Evolutionary conservation across 1,140 invertebrate species (phyloP).

Genomic region (Brevipalpus yothersi): DNA sequence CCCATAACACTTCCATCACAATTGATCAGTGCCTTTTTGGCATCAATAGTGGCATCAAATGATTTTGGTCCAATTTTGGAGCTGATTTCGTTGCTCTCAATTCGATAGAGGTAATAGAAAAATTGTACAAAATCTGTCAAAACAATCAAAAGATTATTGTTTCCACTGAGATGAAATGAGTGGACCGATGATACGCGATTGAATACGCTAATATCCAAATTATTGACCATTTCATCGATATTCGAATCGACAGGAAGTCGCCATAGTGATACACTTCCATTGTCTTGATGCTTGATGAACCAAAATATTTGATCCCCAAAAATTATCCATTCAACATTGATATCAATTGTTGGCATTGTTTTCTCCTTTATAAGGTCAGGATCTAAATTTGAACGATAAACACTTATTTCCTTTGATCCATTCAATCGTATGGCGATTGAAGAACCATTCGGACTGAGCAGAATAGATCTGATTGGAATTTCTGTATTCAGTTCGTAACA

Average conservation of each 20-base stretch:
- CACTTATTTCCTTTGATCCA: neutral
- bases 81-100: neutral
- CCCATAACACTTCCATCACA: neutral
- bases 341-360: neutral
- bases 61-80: neutral
- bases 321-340: too few species aligned
- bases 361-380: neutral
- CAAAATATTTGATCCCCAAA: too few species aligned
- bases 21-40: neutral
- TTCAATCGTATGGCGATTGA: neutral
- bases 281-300: too few species aligned
- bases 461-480: neutral
- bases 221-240: neutral
- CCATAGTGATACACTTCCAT: too few species aligned
- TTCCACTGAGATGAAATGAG: neutral
- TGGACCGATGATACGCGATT: neutral
- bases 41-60: neutral
- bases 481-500: neutral
- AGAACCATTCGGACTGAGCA: neutral
- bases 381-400: neutral
- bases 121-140: neutral
- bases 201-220: neutral
- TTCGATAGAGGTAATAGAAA: neutral
- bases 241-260: too few species aligned
- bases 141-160: neutral